Evolutionary conservation across 2,113 vertebrate genomes (phyloP), one percentile per base, ranked within the genome.

Genomic region (Bubo scandiacus): DNA sequence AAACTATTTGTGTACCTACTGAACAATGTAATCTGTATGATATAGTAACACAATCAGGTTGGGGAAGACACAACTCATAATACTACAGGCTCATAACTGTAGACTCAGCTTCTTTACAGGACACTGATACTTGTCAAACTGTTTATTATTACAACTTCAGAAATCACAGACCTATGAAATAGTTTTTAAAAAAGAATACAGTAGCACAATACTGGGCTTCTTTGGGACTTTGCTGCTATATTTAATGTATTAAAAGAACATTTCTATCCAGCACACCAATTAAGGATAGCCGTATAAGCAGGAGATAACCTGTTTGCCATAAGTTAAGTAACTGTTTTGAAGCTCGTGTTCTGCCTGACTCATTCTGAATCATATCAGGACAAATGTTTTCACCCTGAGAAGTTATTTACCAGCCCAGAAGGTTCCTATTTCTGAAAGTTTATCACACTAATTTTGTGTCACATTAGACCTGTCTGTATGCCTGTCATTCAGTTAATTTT

Each of bases 371-470:
- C 90, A 32, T 40, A 74, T 23, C 61, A 75, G n/a, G 82, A 71
- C 73, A 84, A 95, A 97, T 94, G 92, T 61, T 96, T 94, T 87
- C 87, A 75, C 83, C 77, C 45, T 86, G 80, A 95, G 85, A 95
- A 96, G 78, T 86, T 86, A 95, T 84, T 97, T 94, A 79, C 82
- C 67, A 36, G 26, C 89, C 91, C 66, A 25, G 81, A 95, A 94
- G 47, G 17, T 81, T 86, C 34, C 47, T 79, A 2, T 88, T 18
- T 73, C 78, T 93, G 88, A 72, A 93, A 91, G 93, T 51, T 81
- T 87, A 70, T 67, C 63, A 58, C 45, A 78, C 83, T 87, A 90
- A 42, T 47, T 51, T 91, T 19, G 5, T 92, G 72, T 80, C 82
- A 84, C 47, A 36, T 94, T 85, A 67, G 67, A 59, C 25, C 34